Conservation (phyloP, 2,113 vertebrate species). For the Canis aureus region DNA sequence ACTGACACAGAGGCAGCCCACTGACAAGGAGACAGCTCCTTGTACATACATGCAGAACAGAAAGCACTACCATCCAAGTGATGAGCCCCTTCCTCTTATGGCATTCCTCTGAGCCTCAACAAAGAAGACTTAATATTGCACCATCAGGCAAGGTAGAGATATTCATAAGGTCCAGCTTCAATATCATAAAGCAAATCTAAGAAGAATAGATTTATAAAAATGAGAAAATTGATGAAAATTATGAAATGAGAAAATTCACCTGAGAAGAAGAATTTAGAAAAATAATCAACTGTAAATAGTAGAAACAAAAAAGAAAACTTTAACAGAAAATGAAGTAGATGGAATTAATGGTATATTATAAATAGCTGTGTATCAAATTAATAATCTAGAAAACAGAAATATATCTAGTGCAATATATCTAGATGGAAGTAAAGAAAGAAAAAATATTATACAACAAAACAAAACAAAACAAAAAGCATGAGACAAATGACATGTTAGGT, state of each 20-base stretch:
- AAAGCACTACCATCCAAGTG: not conserved
- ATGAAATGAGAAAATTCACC: not conserved
- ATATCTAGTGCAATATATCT: not conserved
- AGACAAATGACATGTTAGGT: not conserved
- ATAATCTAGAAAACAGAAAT: not conserved
- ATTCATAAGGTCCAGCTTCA: not conserved
- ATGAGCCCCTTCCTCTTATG: not conserved
- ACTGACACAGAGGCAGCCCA: not conserved
- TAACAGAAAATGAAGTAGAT: not conserved
- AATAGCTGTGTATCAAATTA: not conserved
- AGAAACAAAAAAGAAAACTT: not conserved
- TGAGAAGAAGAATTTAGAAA: not conserved
- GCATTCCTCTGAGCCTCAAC: not conserved
- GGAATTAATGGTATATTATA: not conserved
- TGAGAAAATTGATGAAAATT: not conserved
- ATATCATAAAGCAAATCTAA: not conserved
- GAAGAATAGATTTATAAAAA: not conserved
- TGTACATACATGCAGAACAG: not conserved
- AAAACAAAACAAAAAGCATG: not conserved
- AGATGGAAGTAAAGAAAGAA: not conserved
- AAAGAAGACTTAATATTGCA: not conserved
- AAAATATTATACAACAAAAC: not conserved
- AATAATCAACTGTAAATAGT: not conserved
- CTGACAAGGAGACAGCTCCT: not conserved
- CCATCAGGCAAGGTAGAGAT: not conserved